Conservation (phyloP, 2,888 invertebrate genomes). For the Pollenia labialis region DNA sequence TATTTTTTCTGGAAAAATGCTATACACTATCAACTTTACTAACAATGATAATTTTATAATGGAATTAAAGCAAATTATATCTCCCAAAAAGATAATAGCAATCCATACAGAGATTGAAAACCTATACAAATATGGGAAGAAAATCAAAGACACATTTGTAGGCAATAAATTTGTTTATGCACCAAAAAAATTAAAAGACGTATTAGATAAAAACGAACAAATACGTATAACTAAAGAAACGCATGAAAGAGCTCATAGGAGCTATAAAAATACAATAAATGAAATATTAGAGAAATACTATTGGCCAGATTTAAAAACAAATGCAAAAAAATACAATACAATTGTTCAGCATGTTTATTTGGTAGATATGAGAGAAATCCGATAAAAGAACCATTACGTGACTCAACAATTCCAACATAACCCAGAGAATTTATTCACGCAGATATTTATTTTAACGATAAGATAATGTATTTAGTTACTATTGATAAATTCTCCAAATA, state of each 20-base stretch:
- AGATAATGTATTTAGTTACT: neutral
- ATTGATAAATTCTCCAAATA: constrained; percentile 33
- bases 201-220: no score
- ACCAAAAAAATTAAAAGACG: no score
- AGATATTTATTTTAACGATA: no score
- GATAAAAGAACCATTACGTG: neutral
- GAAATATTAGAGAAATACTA: no score
- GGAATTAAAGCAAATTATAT: neutral
- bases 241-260: neutral
- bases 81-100: neutral
- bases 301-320: no score
- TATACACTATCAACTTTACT: neutral
- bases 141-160: no score
- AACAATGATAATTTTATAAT: neutral
- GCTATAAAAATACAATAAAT: neutral
- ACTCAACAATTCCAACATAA: constrained; percentile 8
- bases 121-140: constrained; percentile 2
- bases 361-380: constrained; percentile 17
- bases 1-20: neutral
- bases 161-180: no score
- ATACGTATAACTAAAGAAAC: constrained; percentile 35
- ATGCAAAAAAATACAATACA: neutral
- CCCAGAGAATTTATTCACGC: no score
- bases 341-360: constrained; percentile 15
- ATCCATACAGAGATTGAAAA: constrained; percentile 3